These are phyloP conservation scores for Rhinopomastus cyanomelas DNA, from an alignment of 2,113 vertebrate species.

Conservation along the genomic window DNA sequence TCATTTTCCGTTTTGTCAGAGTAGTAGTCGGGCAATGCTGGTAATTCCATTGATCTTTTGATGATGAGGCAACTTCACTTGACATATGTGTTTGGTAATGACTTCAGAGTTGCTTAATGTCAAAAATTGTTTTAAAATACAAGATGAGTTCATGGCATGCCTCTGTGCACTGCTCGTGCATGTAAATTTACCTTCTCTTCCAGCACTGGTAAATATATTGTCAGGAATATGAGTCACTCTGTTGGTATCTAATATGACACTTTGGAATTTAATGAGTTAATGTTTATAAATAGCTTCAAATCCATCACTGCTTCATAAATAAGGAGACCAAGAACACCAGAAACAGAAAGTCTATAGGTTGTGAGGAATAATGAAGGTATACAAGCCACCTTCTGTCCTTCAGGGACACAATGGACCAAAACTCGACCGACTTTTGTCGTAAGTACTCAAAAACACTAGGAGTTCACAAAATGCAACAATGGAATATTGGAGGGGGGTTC, in stretches of 20 bases:
- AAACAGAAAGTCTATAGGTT: neutral
- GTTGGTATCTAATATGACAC: slow-evolving; percentile 34
- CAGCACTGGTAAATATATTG: slow-evolving; percentile 41
- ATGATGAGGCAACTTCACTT: neutral
- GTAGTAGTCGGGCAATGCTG: neutral
- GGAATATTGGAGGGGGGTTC: neutral
- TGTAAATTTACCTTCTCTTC: slow-evolving; percentile 57
- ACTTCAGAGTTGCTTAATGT: neutral
- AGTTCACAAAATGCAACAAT: accelerated
- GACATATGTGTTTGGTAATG: neutral
- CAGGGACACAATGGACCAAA: slow-evolving; percentile 72
- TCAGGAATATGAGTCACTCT: slow-evolving; percentile 62
- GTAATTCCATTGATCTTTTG: neutral
- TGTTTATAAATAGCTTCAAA: slow-evolving; percentile 75
- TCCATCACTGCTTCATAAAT: slow-evolving; percentile 64
- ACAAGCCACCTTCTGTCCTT: slow-evolving; percentile 28
- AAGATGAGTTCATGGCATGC: slow-evolving; percentile 42
- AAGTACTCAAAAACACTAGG: slow-evolving; percentile 44
- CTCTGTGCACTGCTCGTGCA: slow-evolving; percentile 11
- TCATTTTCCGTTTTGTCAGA: neutral
- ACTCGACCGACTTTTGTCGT: slow-evolving; percentile 73
- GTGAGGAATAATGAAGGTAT: slow-evolving; percentile 65
- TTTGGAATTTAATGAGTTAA: slow-evolving; percentile 65
- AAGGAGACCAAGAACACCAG: slow-evolving; percentile 30
- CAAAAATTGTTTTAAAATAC: slow-evolving; percentile 49